A percentile compares a stretch with the other conserved stretches of the same genome.
These are phyloP conservation scores for Dyspetes luteomarginatus DNA, from an alignment of 2,888 invertebrate species.

Conservation along the genomic window DNA sequence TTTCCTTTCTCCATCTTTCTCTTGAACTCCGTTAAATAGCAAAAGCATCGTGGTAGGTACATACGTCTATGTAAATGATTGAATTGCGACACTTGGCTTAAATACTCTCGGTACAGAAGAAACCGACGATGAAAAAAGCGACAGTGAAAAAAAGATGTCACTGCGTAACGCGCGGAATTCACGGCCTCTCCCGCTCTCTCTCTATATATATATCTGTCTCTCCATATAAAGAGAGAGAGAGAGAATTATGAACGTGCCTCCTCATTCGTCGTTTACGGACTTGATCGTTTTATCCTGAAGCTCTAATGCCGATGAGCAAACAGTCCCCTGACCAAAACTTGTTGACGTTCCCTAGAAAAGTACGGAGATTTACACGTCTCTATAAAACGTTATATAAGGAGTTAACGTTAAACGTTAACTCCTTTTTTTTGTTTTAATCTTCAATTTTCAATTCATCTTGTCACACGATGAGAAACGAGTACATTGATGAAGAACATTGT, in stretches of 20 bases:
- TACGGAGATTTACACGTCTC: no score
- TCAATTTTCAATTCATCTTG: slow-evolving; percentile 9
- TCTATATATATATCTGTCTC: slow-evolving; percentile 7
- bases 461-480: background rate
- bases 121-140: background rate
- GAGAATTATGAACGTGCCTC: slow-evolving; percentile 50
- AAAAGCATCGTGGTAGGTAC: slow-evolving; percentile 68
- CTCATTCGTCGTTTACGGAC: slow-evolving; percentile 61
- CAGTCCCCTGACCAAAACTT: slow-evolving; percentile 51
- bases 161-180: slow-evolving; percentile 41
- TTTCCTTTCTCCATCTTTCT: background rate
- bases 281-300: slow-evolving; percentile 33
- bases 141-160: background rate
- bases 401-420: slow-evolving; percentile 8
- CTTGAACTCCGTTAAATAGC: slow-evolving; percentile 43
- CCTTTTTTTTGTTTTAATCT: background rate
- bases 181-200: no score
- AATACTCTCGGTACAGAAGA: background rate
- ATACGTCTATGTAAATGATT: slow-evolving; percentile 72
- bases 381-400: no score
- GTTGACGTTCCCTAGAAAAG: background rate
- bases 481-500: background rate
- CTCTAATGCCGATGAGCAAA: slow-evolving; percentile 32
- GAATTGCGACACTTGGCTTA: slow-evolving; percentile 61
- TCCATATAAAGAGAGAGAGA: slow-evolving; percentile 45